Base-by-base conservation (phyloP, 2,797 vertebrate species). In the Coilia nasus region DNA sequence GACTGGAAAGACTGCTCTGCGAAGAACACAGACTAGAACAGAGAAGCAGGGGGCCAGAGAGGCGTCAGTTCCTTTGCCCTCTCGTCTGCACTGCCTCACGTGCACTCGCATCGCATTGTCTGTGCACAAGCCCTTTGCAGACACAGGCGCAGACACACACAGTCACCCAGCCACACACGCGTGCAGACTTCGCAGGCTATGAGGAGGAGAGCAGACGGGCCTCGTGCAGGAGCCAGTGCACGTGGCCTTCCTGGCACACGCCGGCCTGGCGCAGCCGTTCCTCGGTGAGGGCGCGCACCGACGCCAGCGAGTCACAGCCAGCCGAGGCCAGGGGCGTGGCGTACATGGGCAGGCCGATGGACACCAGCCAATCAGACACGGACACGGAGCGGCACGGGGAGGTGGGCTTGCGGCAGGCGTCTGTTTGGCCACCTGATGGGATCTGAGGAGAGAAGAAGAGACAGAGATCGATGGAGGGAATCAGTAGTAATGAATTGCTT, bases 261-360 rank as follows among this genome's bases (percentile, higher is more conserved):
- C 98, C 98, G 0, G 97, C 97, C 86, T 97, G 95, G 90, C 96
- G 95, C 88, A 94, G 95, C 44, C 88, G 93, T 88, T 93, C 95
- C 93, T 97, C 97, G 6, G 97, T 98, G 86, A 99, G 93, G 91
- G 92, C 94, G 91, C 97, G 95, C 93, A 98, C 95, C 82, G 94
- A 94, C 87, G 94, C 95, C 94, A 98, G 93, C 0, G 97, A 93
- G 93, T 96, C 95, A 83, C 95, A 91, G n/a, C 98, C 98, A 0
- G 96, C 97, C 1, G 96, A 95, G 0, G 91, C 90, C 86, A 99
- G 94, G 28, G 94, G 85, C 1, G 92, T 56, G 86, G 94, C 91
- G 89, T 99, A 99, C 98, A 99, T 98, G 87, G 98, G 97, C 87
- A 99, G 95, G 67, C 98, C 98, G 56, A 98, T 97, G 88, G 97